These are phyloP conservation scores for Taphrorychus bicolor DNA, from an alignment of 2,888 invertebrate species.

Conservation along the genomic window DNA sequence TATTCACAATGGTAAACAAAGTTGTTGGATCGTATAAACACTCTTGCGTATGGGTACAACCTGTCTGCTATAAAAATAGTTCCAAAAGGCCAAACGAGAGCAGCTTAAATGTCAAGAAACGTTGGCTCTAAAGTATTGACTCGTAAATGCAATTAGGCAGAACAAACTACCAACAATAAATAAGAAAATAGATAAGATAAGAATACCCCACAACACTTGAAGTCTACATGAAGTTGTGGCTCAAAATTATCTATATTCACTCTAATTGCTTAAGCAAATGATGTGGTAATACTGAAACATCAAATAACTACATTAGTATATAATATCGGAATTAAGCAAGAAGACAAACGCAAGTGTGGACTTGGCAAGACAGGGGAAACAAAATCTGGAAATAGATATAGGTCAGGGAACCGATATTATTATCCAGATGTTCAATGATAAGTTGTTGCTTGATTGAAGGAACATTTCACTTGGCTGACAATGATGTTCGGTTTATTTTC, in stretches of 20 bases:
- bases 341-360: too few relatives aligned
- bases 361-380: not conserved
- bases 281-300: too few relatives aligned
- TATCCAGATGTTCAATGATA: slow-evolving; percentile 14
- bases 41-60: slow-evolving; percentile 24
- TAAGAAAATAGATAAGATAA: too few relatives aligned
- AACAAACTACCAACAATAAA: too few relatives aligned
- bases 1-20: slow-evolving; percentile 11
- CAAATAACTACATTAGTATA: too few relatives aligned
- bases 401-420: slow-evolving; percentile 23
- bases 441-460: not conserved
- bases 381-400: slow-evolving; percentile 21
- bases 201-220: too few relatives aligned
- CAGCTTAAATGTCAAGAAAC: slow-evolving; percentile 15
- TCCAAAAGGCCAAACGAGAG: slow-evolving; percentile 12
- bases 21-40: slow-evolving; percentile 16
- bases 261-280: too few relatives aligned
- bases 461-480: not conserved
- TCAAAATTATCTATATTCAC: too few relatives aligned
- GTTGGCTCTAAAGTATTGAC: not conserved
- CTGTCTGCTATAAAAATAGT: slow-evolving; percentile 27
- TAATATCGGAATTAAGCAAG: too few relatives aligned
- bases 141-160: slow-evolving; percentile 7
- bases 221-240: too few relatives aligned
- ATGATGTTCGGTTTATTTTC: too few relatives aligned